These are phyloP conservation scores for Amphiprion ocellaris DNA, from an alignment of 2,113 vertebrate genomes.

Conservation along the genomic window DNA sequence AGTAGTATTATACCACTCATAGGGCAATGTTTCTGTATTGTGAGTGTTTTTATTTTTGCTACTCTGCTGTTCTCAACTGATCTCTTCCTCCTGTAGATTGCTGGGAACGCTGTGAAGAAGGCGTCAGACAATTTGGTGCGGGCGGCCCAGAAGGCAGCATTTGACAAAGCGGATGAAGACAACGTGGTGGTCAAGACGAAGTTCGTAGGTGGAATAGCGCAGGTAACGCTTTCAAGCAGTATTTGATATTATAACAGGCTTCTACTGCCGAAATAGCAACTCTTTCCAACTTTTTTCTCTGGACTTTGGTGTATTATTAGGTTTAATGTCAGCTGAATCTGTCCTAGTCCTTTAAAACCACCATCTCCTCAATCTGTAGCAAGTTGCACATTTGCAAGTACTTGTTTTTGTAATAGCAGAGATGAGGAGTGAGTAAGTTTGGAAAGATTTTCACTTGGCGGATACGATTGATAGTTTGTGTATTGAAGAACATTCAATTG, in stretches of 20 bases:
- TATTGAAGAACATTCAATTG: no score
- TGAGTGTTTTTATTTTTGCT: neutral
- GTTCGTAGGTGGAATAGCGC: conserved; percentile 98
- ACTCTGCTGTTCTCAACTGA: neutral
- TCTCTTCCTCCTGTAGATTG: conserved; percentile 83
- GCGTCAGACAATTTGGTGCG: conserved; percentile 97
- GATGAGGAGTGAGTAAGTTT: neutral
- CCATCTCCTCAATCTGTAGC: no score
- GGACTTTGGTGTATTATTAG: neutral
- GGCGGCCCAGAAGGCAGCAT: conserved; percentile 96
- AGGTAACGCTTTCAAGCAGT: conserved; percentile 83
- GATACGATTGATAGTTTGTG: no score
- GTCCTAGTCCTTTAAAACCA: no score
- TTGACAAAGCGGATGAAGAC: conserved; percentile 95
- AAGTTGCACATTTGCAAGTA: no score
- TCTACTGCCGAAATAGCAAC: neutral
- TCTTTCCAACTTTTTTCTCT: neutral
- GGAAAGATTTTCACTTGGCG: neutral
- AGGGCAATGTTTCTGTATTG: no score
- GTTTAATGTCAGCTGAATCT: neutral
- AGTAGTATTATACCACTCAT: no score
- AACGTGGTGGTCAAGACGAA: conserved; percentile 97
- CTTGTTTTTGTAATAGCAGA: neutral
- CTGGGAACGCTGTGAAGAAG: conserved; percentile 97
- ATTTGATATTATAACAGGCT: neutral